phyloP scores from a whole-genome alignment of 2,113 vertebrate genomes.

The Hippocampus comes region DNA sequence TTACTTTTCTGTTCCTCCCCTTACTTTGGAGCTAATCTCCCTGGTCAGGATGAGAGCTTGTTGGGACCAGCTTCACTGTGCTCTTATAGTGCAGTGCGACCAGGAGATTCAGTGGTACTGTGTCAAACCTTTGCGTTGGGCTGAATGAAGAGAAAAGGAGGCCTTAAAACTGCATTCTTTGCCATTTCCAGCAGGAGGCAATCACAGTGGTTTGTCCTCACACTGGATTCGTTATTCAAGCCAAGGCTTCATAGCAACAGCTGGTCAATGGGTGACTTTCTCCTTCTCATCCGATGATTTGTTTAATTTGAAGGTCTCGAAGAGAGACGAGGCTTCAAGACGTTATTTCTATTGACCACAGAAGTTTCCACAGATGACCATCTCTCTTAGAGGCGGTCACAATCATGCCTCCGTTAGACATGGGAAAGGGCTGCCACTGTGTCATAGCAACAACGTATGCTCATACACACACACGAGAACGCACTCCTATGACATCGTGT shows the following conservation, averaged over 20 bases:
- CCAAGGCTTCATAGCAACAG: background rate
- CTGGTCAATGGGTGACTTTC: background rate
- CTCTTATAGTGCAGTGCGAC: background rate
- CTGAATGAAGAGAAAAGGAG: background rate
- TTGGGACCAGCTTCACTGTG: background rate
- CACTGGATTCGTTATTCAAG: background rate
- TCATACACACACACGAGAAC: background rate
- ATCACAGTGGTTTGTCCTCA: background rate
- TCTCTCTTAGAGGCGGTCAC: background rate
- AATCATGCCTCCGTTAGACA: background rate
- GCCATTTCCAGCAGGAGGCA: background rate
- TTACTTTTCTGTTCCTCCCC: slow-evolving; percentile 11
- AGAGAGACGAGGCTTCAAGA: background rate
- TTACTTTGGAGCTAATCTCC: slow-evolving; percentile 22
- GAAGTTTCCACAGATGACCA: background rate
- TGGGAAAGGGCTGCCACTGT: background rate
- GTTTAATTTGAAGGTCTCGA: background rate
- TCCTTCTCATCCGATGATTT: background rate
- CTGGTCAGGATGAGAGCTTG: slow-evolving; percentile 12
- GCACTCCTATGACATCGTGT: background rate
- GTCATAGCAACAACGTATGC: background rate
- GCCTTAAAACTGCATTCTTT: background rate
- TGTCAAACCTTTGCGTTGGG: background rate
- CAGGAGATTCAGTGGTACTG: background rate
- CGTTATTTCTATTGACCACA: background rate